A percentile compares a stretch with the other conserved stretches of the same genome.
Evolutionary conservation across 1,140 invertebrate genomes (phyloP).

Genomic region (Cepaea nemoralis): DNA sequence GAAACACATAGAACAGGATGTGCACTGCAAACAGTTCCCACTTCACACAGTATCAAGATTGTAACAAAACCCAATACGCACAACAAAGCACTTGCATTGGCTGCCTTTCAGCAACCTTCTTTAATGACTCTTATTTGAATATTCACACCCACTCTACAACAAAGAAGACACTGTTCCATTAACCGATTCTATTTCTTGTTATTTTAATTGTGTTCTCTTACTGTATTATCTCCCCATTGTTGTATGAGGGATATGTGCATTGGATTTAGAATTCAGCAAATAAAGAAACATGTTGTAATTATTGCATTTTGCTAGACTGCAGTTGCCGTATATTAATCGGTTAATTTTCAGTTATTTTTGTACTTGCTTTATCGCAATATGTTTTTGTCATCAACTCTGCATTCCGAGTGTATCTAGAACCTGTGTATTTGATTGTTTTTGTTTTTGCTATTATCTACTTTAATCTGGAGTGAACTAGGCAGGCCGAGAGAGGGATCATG

Average conservation of each 20-base stretch:
- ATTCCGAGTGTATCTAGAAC: too few relatives aligned
- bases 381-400: too few relatives aligned
- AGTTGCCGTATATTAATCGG: too few relatives aligned
- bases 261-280: too few relatives aligned
- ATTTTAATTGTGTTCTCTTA: neutral
- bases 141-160: neutral
- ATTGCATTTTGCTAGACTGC: too few relatives aligned
- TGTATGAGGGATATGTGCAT: neutral
- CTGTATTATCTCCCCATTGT: neutral
- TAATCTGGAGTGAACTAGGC: too few relatives aligned
- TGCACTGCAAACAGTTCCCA: neutral
- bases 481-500: too few relatives aligned
- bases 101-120: neutral
- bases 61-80: neutral
- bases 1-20: neutral
- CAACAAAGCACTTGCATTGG: neutral
- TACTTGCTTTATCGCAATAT: too few relatives aligned
- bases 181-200: conserved; percentile 1
- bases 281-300: too few relatives aligned
- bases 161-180: conserved; percentile 8
- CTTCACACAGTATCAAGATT: neutral
- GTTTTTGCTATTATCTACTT: too few relatives aligned
- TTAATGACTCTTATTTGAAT: neutral
- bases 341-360: too few relatives aligned
- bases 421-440: too few relatives aligned